Percentiles rank a stretch among this genome's conserved stretches.
Conservation (phyloP, 2,888 invertebrate genomes). For the Nipponacmea schrenckii region DNA sequence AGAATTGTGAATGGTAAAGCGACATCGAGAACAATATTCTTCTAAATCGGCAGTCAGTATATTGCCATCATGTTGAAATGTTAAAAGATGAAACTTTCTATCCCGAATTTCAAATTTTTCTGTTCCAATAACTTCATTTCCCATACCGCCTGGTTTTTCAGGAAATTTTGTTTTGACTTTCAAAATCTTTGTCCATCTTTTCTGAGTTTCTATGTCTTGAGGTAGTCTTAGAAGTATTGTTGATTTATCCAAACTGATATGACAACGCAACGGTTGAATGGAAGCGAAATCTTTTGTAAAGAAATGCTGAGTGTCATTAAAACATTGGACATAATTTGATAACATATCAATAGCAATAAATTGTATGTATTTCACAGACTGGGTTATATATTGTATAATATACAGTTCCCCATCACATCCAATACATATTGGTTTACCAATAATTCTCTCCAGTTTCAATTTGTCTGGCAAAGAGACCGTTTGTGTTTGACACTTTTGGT, state of each 20-base stretch:
- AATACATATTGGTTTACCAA: conserved; percentile 30
- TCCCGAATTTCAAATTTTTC: conserved; percentile 24
- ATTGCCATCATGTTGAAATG: conserved; percentile 17
- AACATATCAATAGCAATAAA: conserved; percentile 26
- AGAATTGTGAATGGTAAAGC: conserved; percentile 17
- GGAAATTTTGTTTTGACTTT: conserved; percentile 15
- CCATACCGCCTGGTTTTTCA: conserved; percentile 10
- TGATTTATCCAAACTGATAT: conserved; percentile 26
- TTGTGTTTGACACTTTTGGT: background rate
- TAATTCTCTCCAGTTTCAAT: conserved; percentile 16
- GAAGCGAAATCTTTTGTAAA: conserved; percentile 26
- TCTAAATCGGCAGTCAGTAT: conserved; percentile 25
- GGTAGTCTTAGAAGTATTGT: conserved; percentile 31
- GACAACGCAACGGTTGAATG: conserved; percentile 25
- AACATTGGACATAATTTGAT: conserved; percentile 9
- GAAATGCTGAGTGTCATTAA: conserved; percentile 29
- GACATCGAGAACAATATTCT: conserved; percentile 28
- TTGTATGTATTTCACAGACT: conserved; percentile 20
- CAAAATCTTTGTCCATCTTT: conserved; percentile 27
- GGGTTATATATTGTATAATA: conserved; percentile 25
- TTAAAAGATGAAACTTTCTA: conserved; percentile 25
- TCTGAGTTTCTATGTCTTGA: conserved; percentile 18
- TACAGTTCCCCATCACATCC: conserved; percentile 22
- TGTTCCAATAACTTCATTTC: conserved; percentile 21
- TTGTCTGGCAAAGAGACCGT: conserved; percentile 12